Base-by-base conservation (phyloP, 2,888 invertebrate species). In the Cerastoderma edule region DNA sequence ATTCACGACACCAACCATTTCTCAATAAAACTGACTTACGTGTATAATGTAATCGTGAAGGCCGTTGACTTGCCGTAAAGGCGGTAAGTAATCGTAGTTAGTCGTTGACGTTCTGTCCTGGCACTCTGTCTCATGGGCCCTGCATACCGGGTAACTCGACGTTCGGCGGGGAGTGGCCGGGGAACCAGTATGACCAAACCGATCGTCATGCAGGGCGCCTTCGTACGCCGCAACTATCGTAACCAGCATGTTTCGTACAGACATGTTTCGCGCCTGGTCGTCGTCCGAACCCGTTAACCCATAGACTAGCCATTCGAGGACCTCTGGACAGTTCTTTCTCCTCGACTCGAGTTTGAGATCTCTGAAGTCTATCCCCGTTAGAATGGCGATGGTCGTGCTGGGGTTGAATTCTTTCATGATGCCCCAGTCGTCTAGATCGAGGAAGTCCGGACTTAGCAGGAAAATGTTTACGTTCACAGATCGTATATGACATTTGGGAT, bases 381-480 rank as follows among this genome's bases (percentile, higher is more conserved):
- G 65, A 0, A 81, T 71, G 0, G 69, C 56, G 2, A 81, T 24
- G 19, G 70, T 64, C 10, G 54, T 54, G 22, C 67, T 66, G 4
- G 60, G 72, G 46, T 77, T 54, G 32, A 65, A 68, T 8, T 54
- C 50, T 0, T 54, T 64, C 19, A 77, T 22, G 22, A 70, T 13
- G 13, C 24, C 46, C 75, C 77, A 78, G 53, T 69, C 27, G n/a
- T 66, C 27, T 4, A 64, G 28, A 1, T 77, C 75, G 19, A 81
- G 53, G 54, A 81, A 78, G 32, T 81, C 77, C 13, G 80, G 80
- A 27, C 77, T 72, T n/a, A 81, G 30, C 16, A 81, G 66, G 48
- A 81, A 69, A 19, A 75, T 65, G 64, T 81, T 81, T 19, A 81
- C 57, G n/a, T 64, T 65, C 16, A 63, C 39, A 22, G 72, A 72